Conservation (phyloP, 1,140 invertebrate genomes). For the Bombus ignitus region DNA sequence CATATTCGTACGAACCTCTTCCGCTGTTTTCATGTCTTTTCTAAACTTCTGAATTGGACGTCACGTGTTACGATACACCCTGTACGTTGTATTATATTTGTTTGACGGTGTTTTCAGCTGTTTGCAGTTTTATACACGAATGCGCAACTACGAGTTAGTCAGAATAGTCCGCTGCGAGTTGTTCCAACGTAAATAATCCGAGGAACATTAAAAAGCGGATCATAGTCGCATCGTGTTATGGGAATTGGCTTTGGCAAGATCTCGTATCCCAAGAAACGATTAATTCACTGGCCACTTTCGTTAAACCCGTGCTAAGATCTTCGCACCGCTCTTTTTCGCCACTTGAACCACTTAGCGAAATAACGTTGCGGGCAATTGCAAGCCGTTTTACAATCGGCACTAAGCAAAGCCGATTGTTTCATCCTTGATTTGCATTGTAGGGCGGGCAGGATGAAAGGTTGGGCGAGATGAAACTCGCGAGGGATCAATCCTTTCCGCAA, state of each 20-base stretch:
- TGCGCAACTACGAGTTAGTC: no score
- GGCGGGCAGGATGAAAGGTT: not conserved
- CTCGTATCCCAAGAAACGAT: not conserved
- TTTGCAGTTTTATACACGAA: no score
- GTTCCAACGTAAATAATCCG: no score
- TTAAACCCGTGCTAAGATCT: not conserved
- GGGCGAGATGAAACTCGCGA: not conserved
- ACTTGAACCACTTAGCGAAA: not conserved
- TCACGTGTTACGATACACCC: not conserved
- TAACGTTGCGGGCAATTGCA: not conserved
- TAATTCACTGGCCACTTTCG: not conserved
- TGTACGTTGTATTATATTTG: not conserved
- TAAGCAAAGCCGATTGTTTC: not conserved
- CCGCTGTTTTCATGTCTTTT: not conserved
- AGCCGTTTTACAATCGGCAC: not conserved
- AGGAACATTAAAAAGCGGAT: no score
- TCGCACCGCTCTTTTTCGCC: not conserved
- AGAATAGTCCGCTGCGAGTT: no score
- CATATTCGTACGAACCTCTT: not conserved
- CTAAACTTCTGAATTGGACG: not conserved
- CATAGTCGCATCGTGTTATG: no score
- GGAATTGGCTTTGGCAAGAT: no score
- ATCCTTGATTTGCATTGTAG: not conserved
- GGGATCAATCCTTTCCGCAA: slow-evolving; percentile 7
- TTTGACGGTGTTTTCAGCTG: no score